Base-by-base conservation (phyloP, 2,113 vertebrate species). In the Mixornis gularis region DNA sequence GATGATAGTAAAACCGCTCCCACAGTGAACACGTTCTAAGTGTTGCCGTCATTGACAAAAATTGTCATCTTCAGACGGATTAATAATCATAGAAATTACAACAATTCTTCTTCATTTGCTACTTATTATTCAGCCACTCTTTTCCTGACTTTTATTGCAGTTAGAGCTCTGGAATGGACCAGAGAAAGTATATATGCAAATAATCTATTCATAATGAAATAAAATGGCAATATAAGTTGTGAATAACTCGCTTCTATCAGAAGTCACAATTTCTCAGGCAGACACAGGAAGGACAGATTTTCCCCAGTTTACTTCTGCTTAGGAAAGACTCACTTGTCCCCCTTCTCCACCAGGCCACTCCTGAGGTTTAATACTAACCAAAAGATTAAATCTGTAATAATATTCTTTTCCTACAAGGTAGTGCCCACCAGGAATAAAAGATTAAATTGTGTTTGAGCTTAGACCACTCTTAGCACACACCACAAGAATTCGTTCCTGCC, bases 401-500 rank as follows among this genome's bases (percentile, higher is more conserved):
- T 65, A 85, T 78, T 78, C 51, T 91, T 95, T 93, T 93, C 86
- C 82, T 74, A 86, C 71, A 91, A 93, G 64, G 55, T 59, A 92
- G 79, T 49, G 48, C 87, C 60, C 85, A 95, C 85, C 76, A 94
- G 92, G 79, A 94, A 73, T 85, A 94, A 77, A 79, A 92, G 90
- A 95, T 88, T 88, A 80, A 90, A 91, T 59, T 68, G 2, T 87
- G 56, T 86, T 89, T 8, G 10, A 82, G 24, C 40, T 83, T 52
- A 85, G 76, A 83, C 51, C 80, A 83, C 59, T 66, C 55, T 44
- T 91, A 92, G 86, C 3, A 2, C 41, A 66, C 66, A 49, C 70
- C 51, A 40, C 72, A 78, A 73, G 82, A 90, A 85, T 73, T 73
- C n/a, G 2, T 53, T 91, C 76, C 85, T 77, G 68, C 43, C 79